phyloP scores from a whole-genome alignment of 2,113 vertebrate species.

The Argyrosomus japonicus region DNA sequence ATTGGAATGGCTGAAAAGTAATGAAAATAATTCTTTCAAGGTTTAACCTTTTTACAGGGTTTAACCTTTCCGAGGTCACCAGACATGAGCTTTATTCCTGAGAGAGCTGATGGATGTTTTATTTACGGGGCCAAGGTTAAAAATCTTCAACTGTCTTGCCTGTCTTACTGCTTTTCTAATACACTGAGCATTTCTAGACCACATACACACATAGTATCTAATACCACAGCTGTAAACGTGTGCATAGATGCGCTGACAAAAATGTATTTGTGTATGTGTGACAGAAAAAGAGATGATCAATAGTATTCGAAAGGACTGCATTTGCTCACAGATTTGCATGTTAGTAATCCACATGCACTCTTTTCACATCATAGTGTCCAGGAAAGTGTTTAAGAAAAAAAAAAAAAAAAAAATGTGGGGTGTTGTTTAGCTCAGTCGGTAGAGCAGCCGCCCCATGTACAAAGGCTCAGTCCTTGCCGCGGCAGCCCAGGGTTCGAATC shows the following conservation, averaged over 20 bases:
- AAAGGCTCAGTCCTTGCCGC: too few species aligned
- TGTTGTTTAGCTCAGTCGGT: too few species aligned
- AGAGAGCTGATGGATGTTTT: conserved; percentile 71
- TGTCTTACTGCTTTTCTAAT: conserved; percentile 54
- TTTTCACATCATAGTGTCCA: not conserved
- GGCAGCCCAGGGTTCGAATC: too few species aligned
- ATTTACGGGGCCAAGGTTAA: conserved; percentile 76
- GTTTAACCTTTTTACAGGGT: conserved; percentile 73
- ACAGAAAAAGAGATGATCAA: conserved; percentile 19
- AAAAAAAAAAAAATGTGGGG: not conserved
- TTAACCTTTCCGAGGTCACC: conserved; percentile 81
- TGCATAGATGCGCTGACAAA: too few species aligned
- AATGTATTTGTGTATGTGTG: not conserved
- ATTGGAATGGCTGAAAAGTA: conserved; percentile 72
- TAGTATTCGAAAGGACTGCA: conserved; percentile 1
- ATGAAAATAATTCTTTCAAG: conserved; percentile 77
- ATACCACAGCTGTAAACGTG: not conserved
- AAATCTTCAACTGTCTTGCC: conserved; percentile 63
- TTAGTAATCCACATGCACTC: not conserved
- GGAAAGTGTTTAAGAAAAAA: not conserved
- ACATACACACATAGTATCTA: conserved; percentile 27
- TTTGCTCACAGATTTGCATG: not conserved
- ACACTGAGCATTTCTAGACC: conserved; percentile 63
- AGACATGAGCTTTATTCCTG: conserved; percentile 76
- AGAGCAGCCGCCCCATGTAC: too few species aligned